These are phyloP conservation scores for Cyclophora albipunctata DNA, from an alignment of 2,888 invertebrate species.

Conservation along the genomic window DNA sequence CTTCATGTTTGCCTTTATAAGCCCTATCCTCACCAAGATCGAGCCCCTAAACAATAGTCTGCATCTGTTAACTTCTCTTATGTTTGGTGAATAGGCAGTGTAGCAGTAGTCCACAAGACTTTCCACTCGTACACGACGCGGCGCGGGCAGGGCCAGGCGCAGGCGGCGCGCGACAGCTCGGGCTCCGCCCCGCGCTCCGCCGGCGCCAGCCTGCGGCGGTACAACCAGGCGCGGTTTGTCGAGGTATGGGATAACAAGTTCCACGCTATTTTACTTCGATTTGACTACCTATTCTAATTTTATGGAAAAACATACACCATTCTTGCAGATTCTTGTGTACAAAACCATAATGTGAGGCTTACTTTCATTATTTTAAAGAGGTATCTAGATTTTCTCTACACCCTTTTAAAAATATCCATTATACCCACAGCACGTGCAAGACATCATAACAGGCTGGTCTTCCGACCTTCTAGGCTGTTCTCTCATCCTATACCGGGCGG, in stretches of 20 bases:
- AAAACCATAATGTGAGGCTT: too few relatives aligned
- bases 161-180: constrained; percentile 77
- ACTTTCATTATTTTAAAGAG: too few relatives aligned
- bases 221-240: constrained; percentile 84
- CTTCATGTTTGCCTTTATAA: too few relatives aligned
- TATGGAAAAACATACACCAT: too few relatives aligned
- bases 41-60: too few relatives aligned
- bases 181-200: constrained; percentile 84
- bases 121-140: constrained; percentile 90
- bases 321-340: too few relatives aligned
- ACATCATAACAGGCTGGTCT: constrained; percentile 81
- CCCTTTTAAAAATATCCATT: too few relatives aligned
- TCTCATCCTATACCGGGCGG: constrained; percentile 85
- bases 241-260: constrained; percentile 67
- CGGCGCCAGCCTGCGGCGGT: constrained; percentile 85
- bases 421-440: constrained; percentile 81
- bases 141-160: constrained; percentile 88
- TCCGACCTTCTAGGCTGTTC: constrained; percentile 79
- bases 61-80: too few relatives aligned
- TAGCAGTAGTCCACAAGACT: constrained; percentile 82
- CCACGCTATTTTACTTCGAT: too few relatives aligned
- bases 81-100: constrained; percentile 31
- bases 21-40: too few relatives aligned
- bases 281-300: too few relatives aligned
- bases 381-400: too few relatives aligned